Conservation (phyloP, 2,888 invertebrate species). For the Dioctria linearis region DNA sequence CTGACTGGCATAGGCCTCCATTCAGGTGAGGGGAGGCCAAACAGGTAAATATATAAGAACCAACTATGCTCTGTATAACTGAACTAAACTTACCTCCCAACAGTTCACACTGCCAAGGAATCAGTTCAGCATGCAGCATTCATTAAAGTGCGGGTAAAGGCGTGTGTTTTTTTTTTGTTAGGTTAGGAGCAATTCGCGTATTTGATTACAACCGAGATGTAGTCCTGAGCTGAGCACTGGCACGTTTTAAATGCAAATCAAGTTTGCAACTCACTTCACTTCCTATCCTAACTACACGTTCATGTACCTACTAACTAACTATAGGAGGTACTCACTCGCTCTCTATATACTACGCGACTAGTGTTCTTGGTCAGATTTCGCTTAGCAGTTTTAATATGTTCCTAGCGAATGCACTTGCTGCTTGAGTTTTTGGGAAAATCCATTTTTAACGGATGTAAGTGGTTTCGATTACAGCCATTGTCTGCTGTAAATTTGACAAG, state of each 20-base stretch:
- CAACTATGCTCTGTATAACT: background rate
- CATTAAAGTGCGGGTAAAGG: slow-evolving; percentile 36
- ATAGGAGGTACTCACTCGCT: too few relatives aligned
- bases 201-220: slow-evolving; percentile 48
- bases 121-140: slow-evolving; percentile 41
- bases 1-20: background rate
- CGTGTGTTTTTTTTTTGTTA: slow-evolving; percentile 25
- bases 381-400: background rate
- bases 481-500: slow-evolving; percentile 31
- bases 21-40: slow-evolving; percentile 8
- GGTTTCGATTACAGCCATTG: slow-evolving; percentile 47
- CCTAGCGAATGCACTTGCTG: slow-evolving; percentile 49
- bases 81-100: too few relatives aligned
- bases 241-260: slow-evolving; percentile 52
- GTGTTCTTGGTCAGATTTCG: background rate
- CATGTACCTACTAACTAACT: background rate
- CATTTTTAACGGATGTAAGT: slow-evolving; percentile 50
- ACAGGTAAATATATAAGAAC: slow-evolving; percentile 16
- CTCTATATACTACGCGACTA: background rate
- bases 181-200: slow-evolving; percentile 49
- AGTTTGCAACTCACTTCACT: slow-evolving; percentile 52
- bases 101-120: slow-evolving; percentile 46
- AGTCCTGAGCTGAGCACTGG: slow-evolving; percentile 28
- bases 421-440: slow-evolving; percentile 47
- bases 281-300: slow-evolving; percentile 12